A percentile compares a stretch with the other conserved stretches of the same genome.
phyloP scores from a whole-genome alignment of 2,797 vertebrate species.

The Meda fulgida region DNA sequence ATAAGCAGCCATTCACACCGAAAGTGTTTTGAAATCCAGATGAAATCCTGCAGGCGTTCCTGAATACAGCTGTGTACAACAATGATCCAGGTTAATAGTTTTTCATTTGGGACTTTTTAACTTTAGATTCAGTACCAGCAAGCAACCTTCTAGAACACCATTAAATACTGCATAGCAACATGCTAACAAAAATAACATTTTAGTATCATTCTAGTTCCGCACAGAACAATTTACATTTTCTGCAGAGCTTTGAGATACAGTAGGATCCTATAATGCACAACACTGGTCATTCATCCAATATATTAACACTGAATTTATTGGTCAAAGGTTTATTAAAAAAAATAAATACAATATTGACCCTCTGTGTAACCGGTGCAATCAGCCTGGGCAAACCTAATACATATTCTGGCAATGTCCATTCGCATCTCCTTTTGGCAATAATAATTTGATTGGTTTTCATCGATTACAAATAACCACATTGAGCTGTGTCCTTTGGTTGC shows the following conservation, averaged over 20 bases:
- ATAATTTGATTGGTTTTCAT: slow-evolving; percentile 38
- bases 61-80: background rate
- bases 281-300: background rate
- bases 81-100: background rate
- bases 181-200: background rate
- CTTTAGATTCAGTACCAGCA: background rate
- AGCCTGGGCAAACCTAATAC: background rate
- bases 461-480: slow-evolving; percentile 30
- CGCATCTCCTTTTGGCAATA: slow-evolving; percentile 17
- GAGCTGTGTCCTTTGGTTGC: slow-evolving; percentile 33
- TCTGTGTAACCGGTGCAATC: background rate
- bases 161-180: background rate
- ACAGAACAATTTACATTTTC: background rate
- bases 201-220: background rate
- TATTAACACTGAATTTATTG: background rate
- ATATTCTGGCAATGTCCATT: slow-evolving; percentile 4
- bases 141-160: background rate
- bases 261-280: background rate
- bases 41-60: background rate
- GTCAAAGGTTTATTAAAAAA: slow-evolving; percentile 17
- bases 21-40: background rate
- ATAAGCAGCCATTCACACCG: background rate
- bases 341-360: slow-evolving; percentile 17
- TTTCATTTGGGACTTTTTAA: background rate
- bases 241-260: background rate